Conservation (phyloP, 2,797 vertebrate species). For the Mus caroli region DNA sequence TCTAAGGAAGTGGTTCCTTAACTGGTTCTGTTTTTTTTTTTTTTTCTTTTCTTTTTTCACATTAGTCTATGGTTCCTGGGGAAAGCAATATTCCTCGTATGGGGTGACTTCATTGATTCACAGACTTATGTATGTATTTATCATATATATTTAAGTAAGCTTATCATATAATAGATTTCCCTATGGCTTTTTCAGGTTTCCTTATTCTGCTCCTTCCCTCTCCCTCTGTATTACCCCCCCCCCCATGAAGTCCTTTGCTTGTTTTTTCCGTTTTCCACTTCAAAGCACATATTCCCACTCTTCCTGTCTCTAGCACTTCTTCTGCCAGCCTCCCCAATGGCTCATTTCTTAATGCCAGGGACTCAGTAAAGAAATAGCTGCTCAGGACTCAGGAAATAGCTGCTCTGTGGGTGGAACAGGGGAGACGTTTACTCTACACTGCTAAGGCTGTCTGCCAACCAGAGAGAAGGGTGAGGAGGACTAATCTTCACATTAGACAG, state of each 20-base stretch:
- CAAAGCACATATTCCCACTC: background rate
- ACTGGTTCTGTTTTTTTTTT: background rate
- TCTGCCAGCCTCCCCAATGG: background rate
- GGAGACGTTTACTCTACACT: background rate
- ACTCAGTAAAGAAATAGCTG: background rate
- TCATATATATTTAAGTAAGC: background rate
- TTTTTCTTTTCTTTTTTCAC: background rate
- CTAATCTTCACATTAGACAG: background rate
- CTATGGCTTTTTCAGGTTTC: background rate
- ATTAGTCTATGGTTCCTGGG: background rate
- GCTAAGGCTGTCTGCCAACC: background rate
- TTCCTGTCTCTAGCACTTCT: background rate
- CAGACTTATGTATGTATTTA: background rate
- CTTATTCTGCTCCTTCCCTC: background rate
- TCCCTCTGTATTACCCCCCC: background rate
- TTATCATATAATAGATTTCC: background rate
- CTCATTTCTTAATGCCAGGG: background rate
- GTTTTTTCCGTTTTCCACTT: background rate
- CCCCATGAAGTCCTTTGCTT: background rate
- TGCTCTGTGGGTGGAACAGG: background rate
- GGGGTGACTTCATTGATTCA: background rate
- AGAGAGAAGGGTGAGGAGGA: background rate
- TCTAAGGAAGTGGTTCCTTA: background rate
- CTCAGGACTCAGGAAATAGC: background rate
- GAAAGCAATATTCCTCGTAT: background rate